These are phyloP conservation scores for Peromyscus nudipes DNA, from an alignment of 2,797 vertebrate genomes.

Conservation along the genomic window DNA sequence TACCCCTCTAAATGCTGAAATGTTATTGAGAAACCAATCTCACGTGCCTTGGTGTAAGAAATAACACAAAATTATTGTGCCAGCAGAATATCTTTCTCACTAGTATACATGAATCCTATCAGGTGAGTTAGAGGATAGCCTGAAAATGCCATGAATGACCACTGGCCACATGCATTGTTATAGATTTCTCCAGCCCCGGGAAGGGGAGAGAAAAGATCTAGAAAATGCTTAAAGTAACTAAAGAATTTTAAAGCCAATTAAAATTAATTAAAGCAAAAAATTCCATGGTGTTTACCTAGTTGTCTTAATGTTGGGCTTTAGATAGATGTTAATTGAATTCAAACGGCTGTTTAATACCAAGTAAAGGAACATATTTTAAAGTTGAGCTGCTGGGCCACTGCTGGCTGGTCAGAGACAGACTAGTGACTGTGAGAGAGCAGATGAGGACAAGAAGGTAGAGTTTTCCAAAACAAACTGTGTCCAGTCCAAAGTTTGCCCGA, in stretches of 20 bases:
- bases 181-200: not conserved
- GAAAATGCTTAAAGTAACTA: not conserved
- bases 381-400: not conserved
- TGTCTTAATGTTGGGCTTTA: not conserved
- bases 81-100: not conserved
- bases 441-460: not conserved
- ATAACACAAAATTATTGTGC: not conserved
- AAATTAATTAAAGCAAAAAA: not conserved
- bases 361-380: not conserved
- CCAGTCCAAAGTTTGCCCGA: not conserved
- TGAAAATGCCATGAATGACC: not conserved
- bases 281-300: not conserved
- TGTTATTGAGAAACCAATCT: not conserved
- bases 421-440: not conserved
- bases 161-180: too few species aligned
- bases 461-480: not conserved
- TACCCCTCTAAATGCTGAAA: not conserved
- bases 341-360: constrained; percentile 6
- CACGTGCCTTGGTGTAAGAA: not conserved
- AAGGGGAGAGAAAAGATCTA: not conserved
- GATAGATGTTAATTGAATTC: not conserved
- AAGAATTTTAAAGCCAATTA: not conserved
- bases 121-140: not conserved
- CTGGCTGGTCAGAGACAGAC: not conserved
- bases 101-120: not conserved